These are phyloP conservation scores for Drosophila ogumai DNA, from an alignment of 1,140 invertebrate species.

Conservation along the genomic window DNA sequence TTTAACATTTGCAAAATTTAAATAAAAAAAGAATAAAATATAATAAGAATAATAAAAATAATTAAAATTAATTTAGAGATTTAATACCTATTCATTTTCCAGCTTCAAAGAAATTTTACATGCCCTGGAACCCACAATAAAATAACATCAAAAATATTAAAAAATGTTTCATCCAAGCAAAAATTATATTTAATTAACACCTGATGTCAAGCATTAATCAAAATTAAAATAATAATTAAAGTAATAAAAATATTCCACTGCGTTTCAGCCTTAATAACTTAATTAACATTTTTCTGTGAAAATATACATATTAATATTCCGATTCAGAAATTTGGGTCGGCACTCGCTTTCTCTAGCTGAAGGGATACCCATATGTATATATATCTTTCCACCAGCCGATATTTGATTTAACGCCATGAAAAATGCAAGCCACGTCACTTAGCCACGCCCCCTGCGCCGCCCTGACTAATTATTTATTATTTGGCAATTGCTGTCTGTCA, in stretches of 20 bases:
- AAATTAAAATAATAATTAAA: not conserved
- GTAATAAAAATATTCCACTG: not conserved
- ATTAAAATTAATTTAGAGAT: too few species aligned
- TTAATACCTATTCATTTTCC: not conserved
- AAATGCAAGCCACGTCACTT: constrained; percentile 71
- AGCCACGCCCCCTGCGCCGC: constrained; percentile 61
- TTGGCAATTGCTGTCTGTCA: constrained; percentile 83
- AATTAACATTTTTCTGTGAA: constrained; percentile 32
- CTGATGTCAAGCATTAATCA: not conserved
- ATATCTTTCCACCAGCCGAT: constrained; percentile 47
- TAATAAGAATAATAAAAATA: too few species aligned
- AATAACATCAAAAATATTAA: not conserved
- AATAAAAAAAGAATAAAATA: too few species aligned
- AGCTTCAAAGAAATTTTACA: not conserved
- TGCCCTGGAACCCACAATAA: not conserved
- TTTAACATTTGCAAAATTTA: too few species aligned
- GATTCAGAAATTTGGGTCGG: constrained; percentile 57
- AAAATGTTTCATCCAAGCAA: not conserved
- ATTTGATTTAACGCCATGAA: constrained; percentile 77
- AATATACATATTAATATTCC: constrained; percentile 18
- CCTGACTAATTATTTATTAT: constrained; percentile 82
- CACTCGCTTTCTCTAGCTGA: constrained; percentile 62
- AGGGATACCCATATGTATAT: not conserved
- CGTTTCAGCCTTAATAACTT: constrained; percentile 20
- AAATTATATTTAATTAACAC: not conserved